Evolutionary conservation across 64 coral and sea anemone genomes (phyloP), one percentile per base, ranked within the genome.

Genomic region (Pocillopora verrucosa): DNA sequence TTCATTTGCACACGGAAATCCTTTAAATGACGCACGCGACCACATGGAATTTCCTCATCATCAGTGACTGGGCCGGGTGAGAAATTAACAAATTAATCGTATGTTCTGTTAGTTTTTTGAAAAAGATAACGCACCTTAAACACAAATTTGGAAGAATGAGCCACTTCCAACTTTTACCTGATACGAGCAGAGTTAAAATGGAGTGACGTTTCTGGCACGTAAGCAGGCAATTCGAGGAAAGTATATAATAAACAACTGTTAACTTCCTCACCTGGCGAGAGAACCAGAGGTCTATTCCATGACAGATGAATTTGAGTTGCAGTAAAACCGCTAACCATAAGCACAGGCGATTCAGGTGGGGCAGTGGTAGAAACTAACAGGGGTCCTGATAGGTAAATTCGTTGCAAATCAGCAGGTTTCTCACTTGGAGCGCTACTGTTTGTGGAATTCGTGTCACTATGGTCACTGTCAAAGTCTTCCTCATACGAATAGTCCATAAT

Each of bases 1-100:
- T 96, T 96, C 14, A 93, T 88, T 60, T 93, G 91, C 59, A 96
- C 36, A 16, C 80, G 82, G 61, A 90, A 96, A 36, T 91, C 94
- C 16, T 79, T 78, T 0, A 96, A 77, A 65, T 81, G 75, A 30
- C 94, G 77, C 20, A 96, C 70, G 56, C 94, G 87, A 4, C 94
- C 94, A 57, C 84, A 83, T 9, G 74, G 78, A 22, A 79, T 34
- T 11, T 91, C 79, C 15, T 83, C 30, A 26, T 26, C 59, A 9
- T 45, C 58, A 35, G 56, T 19, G 34, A 61, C 10, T 19, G 62
- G 80, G 30, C 80, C 26, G 60, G 15, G 51, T 61, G 34, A 78
- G 17, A 78, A 24, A 79, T 11, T 17, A 65, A 78, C n/a, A 25
- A 51, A 51, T 51, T 51, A 51, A 7, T 51, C 7, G 41, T 63